phyloP scores from a whole-genome alignment of 2,797 vertebrate genomes.

The Parambassis ranga region DNA sequence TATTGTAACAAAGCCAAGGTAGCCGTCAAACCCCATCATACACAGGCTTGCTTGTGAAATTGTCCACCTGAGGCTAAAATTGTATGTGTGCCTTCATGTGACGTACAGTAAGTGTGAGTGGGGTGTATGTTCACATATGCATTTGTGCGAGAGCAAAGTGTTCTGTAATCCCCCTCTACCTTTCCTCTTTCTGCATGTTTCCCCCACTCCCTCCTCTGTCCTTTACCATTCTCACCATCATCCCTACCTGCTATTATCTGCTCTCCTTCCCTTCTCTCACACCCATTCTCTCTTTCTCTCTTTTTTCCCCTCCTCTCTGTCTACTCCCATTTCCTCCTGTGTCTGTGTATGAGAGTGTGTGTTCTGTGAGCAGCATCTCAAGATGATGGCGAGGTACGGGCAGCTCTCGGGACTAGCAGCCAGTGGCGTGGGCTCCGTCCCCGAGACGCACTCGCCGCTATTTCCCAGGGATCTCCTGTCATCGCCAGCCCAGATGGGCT shows the following conservation, averaged over 20 bases:
- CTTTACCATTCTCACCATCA: conserved; percentile 69
- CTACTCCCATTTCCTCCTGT: conserved; percentile 61
- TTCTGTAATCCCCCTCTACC: conserved; percentile 69
- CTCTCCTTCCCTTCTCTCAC: conserved; percentile 55
- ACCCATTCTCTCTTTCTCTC: conserved; percentile 38
- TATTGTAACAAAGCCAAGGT: conserved; percentile 85
- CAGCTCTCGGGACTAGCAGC: conserved; percentile 84
- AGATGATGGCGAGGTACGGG: conserved; percentile 83
- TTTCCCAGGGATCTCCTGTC: conserved; percentile 81
- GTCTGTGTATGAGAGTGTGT: conserved; percentile 75
- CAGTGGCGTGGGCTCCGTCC: conserved; percentile 82
- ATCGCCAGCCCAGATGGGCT: conserved; percentile 78
- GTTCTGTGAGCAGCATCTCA: conserved; percentile 82
- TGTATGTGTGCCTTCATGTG: conserved; percentile 65
- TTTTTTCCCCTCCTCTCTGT: conserved; percentile 20
- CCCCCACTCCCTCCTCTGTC: conserved; percentile 51
- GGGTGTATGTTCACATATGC: conserved; percentile 57
- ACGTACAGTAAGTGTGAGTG: conserved; percentile 73
- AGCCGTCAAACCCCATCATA: conserved; percentile 87
- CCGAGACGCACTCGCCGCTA: conserved; percentile 81
- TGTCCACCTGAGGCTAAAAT: conserved; percentile 81
- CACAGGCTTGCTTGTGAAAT: conserved; percentile 91
- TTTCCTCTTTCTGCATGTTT: conserved; percentile 63
- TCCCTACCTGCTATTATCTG: conserved; percentile 73
- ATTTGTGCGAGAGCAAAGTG: conserved; percentile 70